Percentiles rank a stretch among this genome's conserved stretches.
phyloP scores from a whole-genome alignment of 2,797 vertebrate genomes.

The Valencia hispanica region DNA sequence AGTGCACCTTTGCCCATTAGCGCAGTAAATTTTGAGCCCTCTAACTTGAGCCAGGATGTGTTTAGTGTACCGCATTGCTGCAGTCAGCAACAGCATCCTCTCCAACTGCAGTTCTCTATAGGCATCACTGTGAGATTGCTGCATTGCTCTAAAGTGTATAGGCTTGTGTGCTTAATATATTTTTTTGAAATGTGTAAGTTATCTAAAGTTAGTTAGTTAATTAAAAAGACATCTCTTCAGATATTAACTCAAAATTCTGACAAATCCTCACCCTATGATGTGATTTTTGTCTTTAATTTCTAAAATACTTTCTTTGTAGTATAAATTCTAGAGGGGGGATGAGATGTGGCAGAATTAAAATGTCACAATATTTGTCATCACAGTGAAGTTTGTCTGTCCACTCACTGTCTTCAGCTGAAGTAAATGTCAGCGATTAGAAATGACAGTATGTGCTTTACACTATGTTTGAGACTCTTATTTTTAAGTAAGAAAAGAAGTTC shows the following conservation, averaged over 20 bases:
- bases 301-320: background rate
- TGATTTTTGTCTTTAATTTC: background rate
- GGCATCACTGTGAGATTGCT: slow-evolving; percentile 56
- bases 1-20: slow-evolving; percentile 73
- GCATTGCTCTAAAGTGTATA: slow-evolving; percentile 52
- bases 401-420: background rate
- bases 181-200: slow-evolving; percentile 21
- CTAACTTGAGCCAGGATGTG: slow-evolving; percentile 62
- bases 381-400: background rate
- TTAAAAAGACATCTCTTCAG: too few species aligned
- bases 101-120: slow-evolving; percentile 63
- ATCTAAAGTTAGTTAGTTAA: background rate
- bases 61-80: slow-evolving; percentile 80
- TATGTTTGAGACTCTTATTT: background rate
- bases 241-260: background rate
- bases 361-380: background rate
- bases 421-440: background rate
- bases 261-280: too few species aligned
- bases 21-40: slow-evolving; percentile 76
- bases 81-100: slow-evolving; percentile 67
- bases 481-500: too few species aligned
- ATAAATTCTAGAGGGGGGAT: too few species aligned
- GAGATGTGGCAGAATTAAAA: too few species aligned
- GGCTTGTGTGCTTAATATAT: slow-evolving; percentile 16
- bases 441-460: background rate